Evolutionary conservation across 1,140 invertebrate genomes (phyloP).

Genomic region (Drosophila mojavensis): DNA sequence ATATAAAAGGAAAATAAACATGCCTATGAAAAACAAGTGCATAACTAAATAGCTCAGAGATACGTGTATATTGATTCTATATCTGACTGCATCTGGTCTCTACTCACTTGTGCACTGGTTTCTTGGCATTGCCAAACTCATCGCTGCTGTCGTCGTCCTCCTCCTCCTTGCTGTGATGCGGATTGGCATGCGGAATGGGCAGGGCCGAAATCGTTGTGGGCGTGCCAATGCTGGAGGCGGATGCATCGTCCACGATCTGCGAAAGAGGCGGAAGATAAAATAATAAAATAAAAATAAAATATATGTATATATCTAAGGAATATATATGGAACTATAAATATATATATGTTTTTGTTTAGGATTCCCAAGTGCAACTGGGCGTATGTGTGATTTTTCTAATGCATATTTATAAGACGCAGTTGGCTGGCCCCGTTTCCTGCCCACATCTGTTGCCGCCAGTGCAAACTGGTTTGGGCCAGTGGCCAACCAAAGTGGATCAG

Average conservation of each 20-base stretch:
- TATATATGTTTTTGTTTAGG: too few species aligned
- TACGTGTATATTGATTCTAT: not conserved
- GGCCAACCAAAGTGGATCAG: conserved; percentile 9
- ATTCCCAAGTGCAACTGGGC: conserved; percentile 2
- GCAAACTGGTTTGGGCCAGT: conserved; percentile 28
- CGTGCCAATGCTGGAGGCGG: conserved; percentile 51
- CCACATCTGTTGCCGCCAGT: conserved; percentile 1
- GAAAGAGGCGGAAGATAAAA: conserved; percentile 5
- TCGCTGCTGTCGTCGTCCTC: conserved; percentile 67
- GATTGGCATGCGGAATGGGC: conserved; percentile 27
- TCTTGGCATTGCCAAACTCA: conserved; percentile 64
- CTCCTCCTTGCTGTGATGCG: conserved; percentile 4
- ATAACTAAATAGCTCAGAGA: not conserved
- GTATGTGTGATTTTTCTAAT: conserved; percentile 17
- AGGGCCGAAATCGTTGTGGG: conserved; percentile 37
- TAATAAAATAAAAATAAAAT: too few species aligned
- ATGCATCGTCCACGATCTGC: conserved; percentile 56
- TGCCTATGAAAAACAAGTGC: not conserved
- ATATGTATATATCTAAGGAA: not conserved
- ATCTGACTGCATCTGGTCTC: not conserved
- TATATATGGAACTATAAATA: too few species aligned
- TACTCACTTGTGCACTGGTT: conserved; percentile 65
- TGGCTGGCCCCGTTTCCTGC: conserved; percentile 18
- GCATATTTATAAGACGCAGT: not conserved
- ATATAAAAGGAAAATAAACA: not conserved